Base-by-base conservation (phyloP, 30 jellyfish, hydroid and myxozoan genomes). In the Aurelia sp. region DNA sequence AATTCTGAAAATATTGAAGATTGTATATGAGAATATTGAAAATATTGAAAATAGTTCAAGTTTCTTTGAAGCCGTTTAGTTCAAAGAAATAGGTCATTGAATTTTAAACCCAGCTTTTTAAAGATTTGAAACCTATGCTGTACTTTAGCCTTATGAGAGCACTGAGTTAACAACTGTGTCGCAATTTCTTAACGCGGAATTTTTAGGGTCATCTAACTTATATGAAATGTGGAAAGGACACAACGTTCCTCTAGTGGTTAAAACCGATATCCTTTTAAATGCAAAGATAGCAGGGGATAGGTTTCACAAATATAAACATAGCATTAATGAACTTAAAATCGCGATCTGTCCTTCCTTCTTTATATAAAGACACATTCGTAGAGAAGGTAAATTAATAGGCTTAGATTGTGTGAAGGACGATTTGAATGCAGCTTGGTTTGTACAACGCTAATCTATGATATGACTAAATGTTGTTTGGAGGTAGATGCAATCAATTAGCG, bases 321-420 rank as follows among this genome's bases (percentile, higher is more conserved):
- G 50, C 3, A 76, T 27, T 62, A 76, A 76, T 76, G 62, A 66
- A 76, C 77, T 76, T 76, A 76, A 76, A 60, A 19, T 27, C 76
- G 78, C 41, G 62, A 76, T 60, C 44, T 76, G 61, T 76, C 74
- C 87, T 76, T 76, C 87, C 87, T 76, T 30, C 77, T 76, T 76
- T 62, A 30, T 23, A 0, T 69, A 69, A 41, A 33, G 61, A 69
- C 62, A 50, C 35, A 55, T 69, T 23, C 37, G 55, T 11, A 27
- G 60, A 69, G 51, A 35, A 21, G 61, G 55, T 21, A 33, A 17
- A 35, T 69, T 69, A 50, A 69, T 23, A 22, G 79, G 79, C 61
- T 50, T 69, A 17, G 79, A 55, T 33, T 59, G 69, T 59, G 69
- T 13, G 69, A 59, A 59, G 33, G 33, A 44, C 16, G 55, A 44